Base-by-base conservation (phyloP, 2,113 vertebrate genomes). In the Proterorhinus semilunaris region DNA sequence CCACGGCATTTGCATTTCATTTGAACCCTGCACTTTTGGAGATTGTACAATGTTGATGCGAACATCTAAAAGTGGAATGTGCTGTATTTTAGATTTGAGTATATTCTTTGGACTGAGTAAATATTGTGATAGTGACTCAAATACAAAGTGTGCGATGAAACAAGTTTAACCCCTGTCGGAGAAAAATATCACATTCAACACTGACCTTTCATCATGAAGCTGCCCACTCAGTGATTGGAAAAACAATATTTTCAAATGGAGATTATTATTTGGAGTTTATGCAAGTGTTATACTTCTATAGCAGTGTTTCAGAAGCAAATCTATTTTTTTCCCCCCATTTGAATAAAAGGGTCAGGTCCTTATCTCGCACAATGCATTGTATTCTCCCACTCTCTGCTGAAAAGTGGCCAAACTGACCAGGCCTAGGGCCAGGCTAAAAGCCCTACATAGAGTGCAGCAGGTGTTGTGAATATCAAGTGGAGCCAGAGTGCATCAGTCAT, bases 391-490 rank as follows among this genome's bases (percentile, higher is more conserved):
- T 53, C 15, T 66, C 50, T 61, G 71, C 11, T 68, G 58, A 61
- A 61, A 61, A 61, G 36, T 61, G 58, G 43, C 69, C 57, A 36
- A 27, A 57, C 69, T 17, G 10, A 72, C n/a, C 62, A 51, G 68
- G 55, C 50, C 5, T 2, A 59, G 10, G 69, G n/a, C 72, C 75
- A 59, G 72, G 63, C 71, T 53, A 59, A 61, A 77, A 75, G 71
- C 69, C 42, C 55, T 42, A 27, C 76, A 62, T 65, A 62, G 82
- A 59, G 72, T 52, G 69, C 70, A 74, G 75, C 79, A 81, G 75
- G 74, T 84, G 79, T 68, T 79, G 62, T 70, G 80, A 82, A 86
- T 86, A 68, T 83, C 71, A 86, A 79, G 79, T 68, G 59, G 69
- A 70, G 62, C 48, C 46, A 5, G 44, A 78, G 77, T 54, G 55